These are phyloP conservation scores for Xestobium rufovillosum DNA, from an alignment of 2,888 invertebrate genomes.

Conservation along the genomic window DNA sequence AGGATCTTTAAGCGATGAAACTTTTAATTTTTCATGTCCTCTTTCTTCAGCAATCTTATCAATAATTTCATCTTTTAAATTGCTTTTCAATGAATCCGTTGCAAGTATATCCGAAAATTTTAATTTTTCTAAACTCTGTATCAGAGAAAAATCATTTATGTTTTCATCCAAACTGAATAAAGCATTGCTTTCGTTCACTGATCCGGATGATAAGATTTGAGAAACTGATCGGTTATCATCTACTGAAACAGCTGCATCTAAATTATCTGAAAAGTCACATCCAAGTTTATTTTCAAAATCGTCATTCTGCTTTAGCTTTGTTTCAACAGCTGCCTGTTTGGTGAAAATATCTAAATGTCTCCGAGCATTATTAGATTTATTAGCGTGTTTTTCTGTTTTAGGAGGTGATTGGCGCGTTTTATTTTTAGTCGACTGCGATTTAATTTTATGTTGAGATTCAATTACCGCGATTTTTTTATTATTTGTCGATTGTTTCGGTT, in stretches of 20 bases:
- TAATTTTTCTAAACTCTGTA: background rate
- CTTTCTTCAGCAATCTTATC: background rate
- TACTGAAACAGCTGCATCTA: background rate
- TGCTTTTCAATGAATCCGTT: background rate
- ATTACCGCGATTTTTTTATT: slow-evolving; percentile 26
- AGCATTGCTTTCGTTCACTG: background rate
- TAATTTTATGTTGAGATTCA: background rate
- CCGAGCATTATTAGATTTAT: too few species aligned
- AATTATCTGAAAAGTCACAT: background rate
- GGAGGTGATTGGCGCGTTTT: slow-evolving; percentile 4
- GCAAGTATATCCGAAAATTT: background rate
- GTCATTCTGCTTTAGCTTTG: background rate
- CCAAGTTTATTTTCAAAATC: background rate
- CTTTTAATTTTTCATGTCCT: too few species aligned
- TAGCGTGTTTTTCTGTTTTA: slow-evolving; percentile 8
- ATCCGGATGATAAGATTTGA: too few species aligned
- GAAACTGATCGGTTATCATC: too few species aligned
- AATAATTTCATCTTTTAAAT: background rate
- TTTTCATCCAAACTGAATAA: background rate
- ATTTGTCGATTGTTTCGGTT: slow-evolving; percentile 26
- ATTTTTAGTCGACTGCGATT: slow-evolving; percentile 6
- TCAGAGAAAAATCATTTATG: background rate
- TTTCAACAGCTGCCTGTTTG: slow-evolving; percentile 7
- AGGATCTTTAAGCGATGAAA: too few species aligned
- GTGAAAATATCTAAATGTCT: too few species aligned